Evolutionary conservation across 1,140 invertebrate species (phyloP), one percentile per base, ranked within the genome.

Genomic region (Drosophila erecta): DNA sequence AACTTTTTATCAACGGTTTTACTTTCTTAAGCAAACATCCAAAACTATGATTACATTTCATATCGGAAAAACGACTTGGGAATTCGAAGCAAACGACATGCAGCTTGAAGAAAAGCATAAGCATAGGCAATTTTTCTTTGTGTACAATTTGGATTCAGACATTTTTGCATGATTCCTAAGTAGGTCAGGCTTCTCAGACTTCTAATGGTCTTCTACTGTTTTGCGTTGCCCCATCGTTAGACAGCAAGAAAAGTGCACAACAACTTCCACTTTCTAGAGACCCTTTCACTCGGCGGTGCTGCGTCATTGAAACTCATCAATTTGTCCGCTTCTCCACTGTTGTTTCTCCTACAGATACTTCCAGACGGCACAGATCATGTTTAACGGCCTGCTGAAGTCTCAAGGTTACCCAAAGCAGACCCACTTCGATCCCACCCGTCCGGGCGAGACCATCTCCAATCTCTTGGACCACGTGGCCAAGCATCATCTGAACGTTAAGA

Each of bases 371-470:
- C 95, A 96, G 79, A 95, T 95, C 74, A 93, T 96, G 54, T 93
- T 95, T 15, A 97, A 97, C 89, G 94, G 95, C 57, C 96, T 96
- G 83, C 90, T 97, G 2, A 95, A 96, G 74, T 94, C 94, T 27
- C 95, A 96, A 83, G 96, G 96, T 35, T 95, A 95, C 58, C 95
- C 96, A 0, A 95, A 96, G 79, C 92, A 94, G 2, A 94, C 94
- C 0, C 94, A 95, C 77, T 95, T 97, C 79, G 95, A 96, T 81
- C 93, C 95, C n/a, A 92, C 93, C 1, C 93, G 94, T 44, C 95
- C 96, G 1, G 94, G 94, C 1, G 94, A 96, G 67, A 96, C 95
- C 43, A 93, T 94, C 73, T 95, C 92, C 40, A 94, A 93, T 78
- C 92, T 97, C 3, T 90, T 94, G 4, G 96, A 97, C 89, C 94